Evolutionary conservation across 1,140 invertebrate genomes (phyloP), one percentile per base, ranked within the genome.

Genomic region (Drepana arcuata): DNA sequence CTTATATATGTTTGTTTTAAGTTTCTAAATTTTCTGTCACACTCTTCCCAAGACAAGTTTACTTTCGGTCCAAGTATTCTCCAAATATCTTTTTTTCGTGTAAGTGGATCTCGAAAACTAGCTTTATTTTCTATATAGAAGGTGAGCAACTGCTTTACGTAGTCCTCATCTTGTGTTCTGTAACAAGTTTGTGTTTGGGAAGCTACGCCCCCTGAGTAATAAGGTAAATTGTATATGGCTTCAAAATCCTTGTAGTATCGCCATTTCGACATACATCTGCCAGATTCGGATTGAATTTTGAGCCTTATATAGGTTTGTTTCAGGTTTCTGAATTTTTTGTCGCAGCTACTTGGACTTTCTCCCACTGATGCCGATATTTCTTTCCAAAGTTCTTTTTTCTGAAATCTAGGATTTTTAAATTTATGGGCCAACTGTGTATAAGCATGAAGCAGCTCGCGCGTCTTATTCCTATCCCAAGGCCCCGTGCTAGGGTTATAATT

Each of bases 361-460:
- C 73, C 71, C 6, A 79, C 62, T 29, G 53, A 49, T 14, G 29
- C 41, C 10, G 70, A 55, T 48, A 82, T 74, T 46, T 78, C 73
- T 46, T 61, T 72, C 78, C 78, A 82, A 7, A 82, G 48, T 55
- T 77, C 74, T 30, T 79, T 82, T 34, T 82, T 82, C 41, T 67
- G 63, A 36, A 56, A 77, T 37, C 63, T 71, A 0, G 71, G 71
- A 35, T 72, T 69, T 32, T 43, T 63, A 36, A 82, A 82, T 18
- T 74, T 78, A 18, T 78, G 55, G 18, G 55, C 64, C 27, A 70
- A 64, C 43, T 69, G 59, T 9, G 58, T 42, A 49, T 82, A 82
- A 14, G 67, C 49, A 41, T 67, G 59, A 24, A 82, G 56, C 2
- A 82, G 40, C 28, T 55, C 43, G 28, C 58, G 65, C 7, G 63